These are phyloP conservation scores for Variabilichromis moorii DNA, from an alignment of 2,113 vertebrate species.

Conservation along the genomic window DNA sequence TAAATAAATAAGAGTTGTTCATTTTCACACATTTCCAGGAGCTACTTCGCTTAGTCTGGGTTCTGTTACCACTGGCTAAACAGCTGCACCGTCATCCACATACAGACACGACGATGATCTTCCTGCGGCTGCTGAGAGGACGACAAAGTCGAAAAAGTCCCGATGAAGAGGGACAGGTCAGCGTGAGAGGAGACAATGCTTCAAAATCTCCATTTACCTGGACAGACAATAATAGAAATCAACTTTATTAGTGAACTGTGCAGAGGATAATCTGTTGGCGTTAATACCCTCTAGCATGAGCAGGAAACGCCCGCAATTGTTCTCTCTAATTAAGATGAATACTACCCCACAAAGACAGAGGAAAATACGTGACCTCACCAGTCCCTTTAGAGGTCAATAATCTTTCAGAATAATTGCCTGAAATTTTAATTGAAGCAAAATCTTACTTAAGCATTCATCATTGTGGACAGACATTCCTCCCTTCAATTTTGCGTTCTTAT, in stretches of 20 bases:
- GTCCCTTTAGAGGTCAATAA: conserved; percentile 82
- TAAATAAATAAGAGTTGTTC: background rate
- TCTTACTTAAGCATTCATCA: conserved; percentile 71
- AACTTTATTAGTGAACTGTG: conserved; percentile 74
- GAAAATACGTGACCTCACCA: conserved; percentile 76
- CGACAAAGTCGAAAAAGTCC: background rate
- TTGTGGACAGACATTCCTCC: conserved; percentile 60
- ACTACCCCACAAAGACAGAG: conserved; percentile 79
- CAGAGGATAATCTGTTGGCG: conserved; percentile 63
- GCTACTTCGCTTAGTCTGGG: accelerated
- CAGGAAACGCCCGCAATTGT: conserved; percentile 75
- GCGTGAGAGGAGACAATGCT: background rate
- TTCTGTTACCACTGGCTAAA: background rate
- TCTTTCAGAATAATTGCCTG: conserved; percentile 80
- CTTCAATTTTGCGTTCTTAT: conserved; percentile 72
- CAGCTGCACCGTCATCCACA: background rate
- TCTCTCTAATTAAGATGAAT: conserved; percentile 87
- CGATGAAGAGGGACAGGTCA: conserved; percentile 16
- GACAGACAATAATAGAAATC: conserved; percentile 68
- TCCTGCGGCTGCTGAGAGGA: background rate
- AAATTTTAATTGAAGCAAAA: conserved; percentile 83
- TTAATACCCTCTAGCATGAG: conserved; percentile 71
- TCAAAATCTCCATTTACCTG: conserved; percentile 45
- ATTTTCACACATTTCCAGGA: background rate
- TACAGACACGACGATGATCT: background rate